Percentiles rank a stretch among this genome's conserved stretches.
Conservation (phyloP, 2,888 invertebrate genomes). For the Hydroisotoma schaefferi region DNA sequence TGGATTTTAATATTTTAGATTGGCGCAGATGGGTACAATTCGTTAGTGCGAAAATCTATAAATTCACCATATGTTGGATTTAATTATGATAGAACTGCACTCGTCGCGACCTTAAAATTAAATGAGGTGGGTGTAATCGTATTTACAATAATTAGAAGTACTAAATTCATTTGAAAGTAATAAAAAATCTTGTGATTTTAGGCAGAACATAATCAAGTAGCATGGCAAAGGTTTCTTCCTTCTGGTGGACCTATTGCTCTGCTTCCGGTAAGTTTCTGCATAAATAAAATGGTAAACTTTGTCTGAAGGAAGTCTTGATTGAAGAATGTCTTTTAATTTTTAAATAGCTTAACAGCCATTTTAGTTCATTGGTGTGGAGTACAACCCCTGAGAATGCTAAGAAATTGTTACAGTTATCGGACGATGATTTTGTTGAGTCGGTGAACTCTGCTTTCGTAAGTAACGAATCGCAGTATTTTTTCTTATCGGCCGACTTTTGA, state of each 20-base stretch:
- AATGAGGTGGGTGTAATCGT: slow-evolving; percentile 61
- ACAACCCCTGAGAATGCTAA: slow-evolving; percentile 73
- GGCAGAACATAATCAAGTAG: slow-evolving; percentile 74
- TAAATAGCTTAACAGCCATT: slow-evolving; percentile 63
- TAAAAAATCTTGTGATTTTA: slow-evolving; percentile 51
- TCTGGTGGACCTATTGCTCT: slow-evolving; percentile 83
- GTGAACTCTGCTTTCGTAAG: slow-evolving; percentile 81
- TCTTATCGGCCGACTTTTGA: background rate
- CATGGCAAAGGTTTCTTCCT: slow-evolving; percentile 94
- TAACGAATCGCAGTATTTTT: slow-evolving; percentile 13
- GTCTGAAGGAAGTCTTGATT: background rate
- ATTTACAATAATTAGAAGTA: background rate
- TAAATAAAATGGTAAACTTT: background rate
- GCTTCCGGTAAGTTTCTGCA: slow-evolving; percentile 64
- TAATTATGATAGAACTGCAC: slow-evolving; percentile 83
- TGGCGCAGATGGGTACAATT: slow-evolving; percentile 92
- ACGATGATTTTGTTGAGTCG: slow-evolving; percentile 79
- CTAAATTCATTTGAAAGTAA: background rate
- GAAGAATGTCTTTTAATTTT: slow-evolving; percentile 20
- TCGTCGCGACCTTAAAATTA: slow-evolving; percentile 85
- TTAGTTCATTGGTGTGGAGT: slow-evolving; percentile 94
- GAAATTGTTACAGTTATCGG: slow-evolving; percentile 64
- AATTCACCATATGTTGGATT: slow-evolving; percentile 73
- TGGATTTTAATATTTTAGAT: slow-evolving; percentile 58
- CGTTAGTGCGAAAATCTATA: slow-evolving; percentile 78